phyloP scores from a whole-genome alignment of 2,113 vertebrate genomes.

The Mellivora capensis region DNA sequence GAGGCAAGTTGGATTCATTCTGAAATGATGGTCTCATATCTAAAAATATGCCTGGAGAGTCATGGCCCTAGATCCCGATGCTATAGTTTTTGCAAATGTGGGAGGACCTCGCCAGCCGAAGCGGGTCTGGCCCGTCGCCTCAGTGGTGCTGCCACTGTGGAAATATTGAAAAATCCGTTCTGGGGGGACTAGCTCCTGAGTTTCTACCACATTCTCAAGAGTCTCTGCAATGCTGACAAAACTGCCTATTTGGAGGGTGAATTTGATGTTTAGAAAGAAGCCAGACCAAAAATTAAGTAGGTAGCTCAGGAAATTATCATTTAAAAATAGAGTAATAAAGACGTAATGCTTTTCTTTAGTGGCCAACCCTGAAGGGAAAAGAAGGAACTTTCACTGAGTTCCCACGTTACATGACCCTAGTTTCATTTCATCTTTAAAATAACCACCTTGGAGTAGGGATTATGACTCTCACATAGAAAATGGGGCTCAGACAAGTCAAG shows the following conservation, averaged over 20 bases:
- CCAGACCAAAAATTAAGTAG: not conserved
- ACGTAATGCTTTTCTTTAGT: not conserved
- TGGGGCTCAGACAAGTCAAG: not conserved
- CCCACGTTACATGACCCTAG: not conserved
- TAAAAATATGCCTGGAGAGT: not conserved
- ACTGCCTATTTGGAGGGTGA: not conserved
- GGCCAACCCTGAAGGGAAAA: not conserved
- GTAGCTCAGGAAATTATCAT: not conserved
- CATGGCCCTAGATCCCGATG: not conserved
- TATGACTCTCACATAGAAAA: not conserved
- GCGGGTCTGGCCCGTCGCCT: not conserved
- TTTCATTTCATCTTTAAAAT: constrained; percentile 3
- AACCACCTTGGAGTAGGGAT: not conserved
- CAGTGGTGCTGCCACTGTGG: not conserved
- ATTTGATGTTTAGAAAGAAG: not conserved
- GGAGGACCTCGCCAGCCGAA: not conserved
- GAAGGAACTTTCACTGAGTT: not conserved
- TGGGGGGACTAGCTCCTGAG: not conserved
- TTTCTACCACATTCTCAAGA: not conserved
- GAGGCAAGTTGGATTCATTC: not conserved
- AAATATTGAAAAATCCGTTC: not conserved
- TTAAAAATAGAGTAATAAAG: not conserved
- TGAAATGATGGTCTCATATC: not conserved
- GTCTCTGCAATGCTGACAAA: not conserved
- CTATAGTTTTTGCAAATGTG: not conserved